Percentiles rank a stretch among this genome's conserved stretches.
phyloP scores from a whole-genome alignment of 2,797 vertebrate species.

The Crax fasciolata region DNA sequence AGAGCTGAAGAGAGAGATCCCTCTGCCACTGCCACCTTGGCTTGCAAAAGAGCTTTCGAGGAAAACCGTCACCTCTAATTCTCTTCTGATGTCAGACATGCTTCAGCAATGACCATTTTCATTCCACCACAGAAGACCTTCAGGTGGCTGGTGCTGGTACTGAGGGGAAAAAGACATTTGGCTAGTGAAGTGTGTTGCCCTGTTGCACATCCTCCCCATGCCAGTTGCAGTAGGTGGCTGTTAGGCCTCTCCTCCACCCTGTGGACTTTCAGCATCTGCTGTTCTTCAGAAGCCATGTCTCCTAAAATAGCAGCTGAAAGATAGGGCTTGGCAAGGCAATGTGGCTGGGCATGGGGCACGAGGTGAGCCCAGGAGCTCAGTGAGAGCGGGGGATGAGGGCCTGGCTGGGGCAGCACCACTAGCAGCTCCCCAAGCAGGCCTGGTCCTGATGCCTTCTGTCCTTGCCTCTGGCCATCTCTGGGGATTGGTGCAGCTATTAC shows the following conservation, averaged over 20 bases:
- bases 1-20: background rate
- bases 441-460: background rate
- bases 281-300: background rate
- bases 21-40: fast-evolving
- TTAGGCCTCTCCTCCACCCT: fast-evolving
- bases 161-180: fast-evolving
- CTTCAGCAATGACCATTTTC: background rate
- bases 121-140: background rate
- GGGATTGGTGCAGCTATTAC: fast-evolving
- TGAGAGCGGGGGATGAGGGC: fast-evolving
- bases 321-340: fast-evolving
- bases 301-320: background rate
- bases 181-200: fast-evolving
- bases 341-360: fast-evolving
- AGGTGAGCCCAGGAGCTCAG: fast-evolving
- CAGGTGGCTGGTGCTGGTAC: fast-evolving
- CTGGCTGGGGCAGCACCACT: fast-evolving
- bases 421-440: background rate
- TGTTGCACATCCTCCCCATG: fast-evolving
- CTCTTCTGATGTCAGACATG: fast-evolving
- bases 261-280: fast-evolving
- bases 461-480: fast-evolving
- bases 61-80: background rate
- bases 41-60: background rate
- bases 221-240: fast-evolving